Evolutionary conservation across 92 coral and sea anemone species (phyloP).

Genomic region (Porites rus): DNA sequence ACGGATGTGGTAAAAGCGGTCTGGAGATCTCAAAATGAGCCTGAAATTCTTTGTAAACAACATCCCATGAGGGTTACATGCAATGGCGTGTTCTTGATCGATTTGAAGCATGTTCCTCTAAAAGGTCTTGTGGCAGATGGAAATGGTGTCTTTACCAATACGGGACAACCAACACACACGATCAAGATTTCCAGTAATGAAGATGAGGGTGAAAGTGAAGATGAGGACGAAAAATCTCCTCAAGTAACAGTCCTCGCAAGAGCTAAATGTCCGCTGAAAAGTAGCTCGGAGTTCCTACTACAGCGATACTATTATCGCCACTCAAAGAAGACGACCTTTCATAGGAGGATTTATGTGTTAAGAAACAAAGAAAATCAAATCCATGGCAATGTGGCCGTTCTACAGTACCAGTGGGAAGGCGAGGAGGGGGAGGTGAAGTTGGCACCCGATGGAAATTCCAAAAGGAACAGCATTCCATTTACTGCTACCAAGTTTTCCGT

Average conservation of each 20-base stretch:
- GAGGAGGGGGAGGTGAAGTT: conserved; percentile 22
- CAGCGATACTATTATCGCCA: conserved; percentile 23
- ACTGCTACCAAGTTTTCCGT: conserved; percentile 1
- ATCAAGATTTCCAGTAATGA: conserved; percentile 5
- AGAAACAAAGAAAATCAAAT: conserved; percentile 47
- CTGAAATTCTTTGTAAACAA: conserved; percentile 16
- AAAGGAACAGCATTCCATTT: not conserved
- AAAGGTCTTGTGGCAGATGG: conserved; percentile 40
- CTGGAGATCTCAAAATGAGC: conserved; percentile 5
- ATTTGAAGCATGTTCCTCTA: conserved; percentile 9
- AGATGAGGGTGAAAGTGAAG: not conserved
- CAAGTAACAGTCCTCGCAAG: conserved; percentile 32
- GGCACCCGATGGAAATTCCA: conserved; percentile 56
- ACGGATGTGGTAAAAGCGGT: not conserved
- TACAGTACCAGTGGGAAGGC: conserved; percentile 56
- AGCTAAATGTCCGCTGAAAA: conserved; percentile 11
- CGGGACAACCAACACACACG: conserved; percentile 35
- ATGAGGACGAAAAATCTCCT: not conserved
- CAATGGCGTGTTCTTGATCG: conserved; percentile 28
- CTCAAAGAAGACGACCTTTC: not conserved
- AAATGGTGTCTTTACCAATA: conserved; percentile 19
- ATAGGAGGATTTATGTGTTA: conserved; percentile 13
- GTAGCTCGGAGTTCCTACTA: conserved; percentile 6
- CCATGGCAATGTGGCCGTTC: conserved; percentile 41
- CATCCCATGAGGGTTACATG: conserved; percentile 28